A percentile compares a stretch with the other conserved stretches of the same genome.
These are phyloP conservation scores for Andrena bucephala DNA, from an alignment of 2,888 invertebrate species.

Conservation along the genomic window DNA sequence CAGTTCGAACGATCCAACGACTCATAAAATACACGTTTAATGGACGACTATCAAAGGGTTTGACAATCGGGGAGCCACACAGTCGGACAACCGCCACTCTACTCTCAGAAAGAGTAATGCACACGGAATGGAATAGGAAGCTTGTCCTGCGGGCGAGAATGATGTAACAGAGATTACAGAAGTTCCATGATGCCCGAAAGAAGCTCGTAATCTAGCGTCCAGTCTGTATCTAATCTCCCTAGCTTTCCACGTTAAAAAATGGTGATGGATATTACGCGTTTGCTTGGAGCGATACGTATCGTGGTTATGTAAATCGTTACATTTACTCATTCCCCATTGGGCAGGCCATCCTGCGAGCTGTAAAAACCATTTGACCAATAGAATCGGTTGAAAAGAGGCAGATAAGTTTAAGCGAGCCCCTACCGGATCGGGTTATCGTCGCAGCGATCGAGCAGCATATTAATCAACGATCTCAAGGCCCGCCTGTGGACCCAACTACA, in stretches of 20 bases:
- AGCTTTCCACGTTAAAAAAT: neutral
- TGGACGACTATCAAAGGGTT: too few relatives aligned
- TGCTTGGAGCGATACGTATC: too few relatives aligned
- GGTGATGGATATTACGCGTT: neutral
- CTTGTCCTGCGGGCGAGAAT: neutral
- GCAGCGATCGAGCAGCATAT: conserved; percentile 8
- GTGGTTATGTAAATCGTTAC: conserved; percentile 5
- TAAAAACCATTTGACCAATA: neutral
- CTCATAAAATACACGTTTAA: too few relatives aligned
- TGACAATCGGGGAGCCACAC: too few relatives aligned
- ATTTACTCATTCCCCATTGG: neutral
- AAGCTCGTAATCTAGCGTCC: neutral
- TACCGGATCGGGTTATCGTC: neutral
- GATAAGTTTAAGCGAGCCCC: neutral
- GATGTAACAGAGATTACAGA: conserved; percentile 1
- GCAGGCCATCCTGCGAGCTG: neutral
- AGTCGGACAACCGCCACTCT: too few relatives aligned
- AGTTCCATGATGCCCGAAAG: neutral
- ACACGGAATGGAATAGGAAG: too few relatives aligned
- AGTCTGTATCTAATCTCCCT: neutral
- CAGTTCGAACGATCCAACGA: too few relatives aligned
- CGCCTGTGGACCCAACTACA: neutral
- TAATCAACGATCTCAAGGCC: conserved; percentile 24
- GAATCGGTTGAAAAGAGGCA: neutral
- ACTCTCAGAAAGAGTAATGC: too few relatives aligned